Conservation (phyloP, 2,797 vertebrate genomes). For the Pogonophryne albipinna region DNA sequence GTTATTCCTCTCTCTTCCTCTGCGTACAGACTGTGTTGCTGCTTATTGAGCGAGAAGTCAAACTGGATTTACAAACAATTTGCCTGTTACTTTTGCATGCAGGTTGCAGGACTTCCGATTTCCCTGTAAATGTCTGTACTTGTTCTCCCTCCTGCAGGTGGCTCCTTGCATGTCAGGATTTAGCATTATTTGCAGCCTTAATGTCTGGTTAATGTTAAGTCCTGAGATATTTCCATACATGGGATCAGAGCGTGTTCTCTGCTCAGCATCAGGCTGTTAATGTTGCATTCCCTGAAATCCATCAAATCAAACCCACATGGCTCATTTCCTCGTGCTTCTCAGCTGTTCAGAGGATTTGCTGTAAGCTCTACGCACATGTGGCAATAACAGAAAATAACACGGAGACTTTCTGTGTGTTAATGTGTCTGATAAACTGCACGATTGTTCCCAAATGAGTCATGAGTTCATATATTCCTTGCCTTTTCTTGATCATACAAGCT, state of each 20-base stretch:
- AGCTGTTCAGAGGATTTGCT: slow-evolving; percentile 45
- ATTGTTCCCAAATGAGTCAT: slow-evolving; percentile 32
- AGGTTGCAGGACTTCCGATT: not conserved
- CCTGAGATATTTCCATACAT: slow-evolving; percentile 25
- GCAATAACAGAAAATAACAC: slow-evolving; percentile 21
- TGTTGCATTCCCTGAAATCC: slow-evolving; percentile 33
- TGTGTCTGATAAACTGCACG: slow-evolving; percentile 29
- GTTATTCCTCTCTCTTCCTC: slow-evolving; percentile 44
- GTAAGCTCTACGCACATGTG: slow-evolving; percentile 44
- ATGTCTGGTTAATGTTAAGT: not conserved
- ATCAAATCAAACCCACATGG: slow-evolving; percentile 43
- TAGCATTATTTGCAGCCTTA: slow-evolving; percentile 4
- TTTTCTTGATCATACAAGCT: slow-evolving; percentile 23
- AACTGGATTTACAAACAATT: slow-evolving; percentile 43
- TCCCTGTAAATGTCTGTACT: not conserved
- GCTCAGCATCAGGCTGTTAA: not conserved
- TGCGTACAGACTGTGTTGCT: slow-evolving; percentile 14
- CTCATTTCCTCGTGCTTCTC: slow-evolving; percentile 37
- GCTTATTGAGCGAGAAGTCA: slow-evolving; percentile 5
- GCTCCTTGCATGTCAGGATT: not conserved
- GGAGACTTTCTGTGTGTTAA: not conserved
- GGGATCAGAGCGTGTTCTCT: slow-evolving; percentile 6
- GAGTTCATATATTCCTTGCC: slow-evolving; percentile 50
- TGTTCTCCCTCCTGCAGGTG: not conserved
- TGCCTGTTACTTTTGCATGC: slow-evolving; percentile 7